A percentile compares a stretch with the other conserved stretches of the same genome.
phyloP scores from a whole-genome alignment of 2,888 invertebrate genomes.

The Drosophila neotestacea region DNA sequence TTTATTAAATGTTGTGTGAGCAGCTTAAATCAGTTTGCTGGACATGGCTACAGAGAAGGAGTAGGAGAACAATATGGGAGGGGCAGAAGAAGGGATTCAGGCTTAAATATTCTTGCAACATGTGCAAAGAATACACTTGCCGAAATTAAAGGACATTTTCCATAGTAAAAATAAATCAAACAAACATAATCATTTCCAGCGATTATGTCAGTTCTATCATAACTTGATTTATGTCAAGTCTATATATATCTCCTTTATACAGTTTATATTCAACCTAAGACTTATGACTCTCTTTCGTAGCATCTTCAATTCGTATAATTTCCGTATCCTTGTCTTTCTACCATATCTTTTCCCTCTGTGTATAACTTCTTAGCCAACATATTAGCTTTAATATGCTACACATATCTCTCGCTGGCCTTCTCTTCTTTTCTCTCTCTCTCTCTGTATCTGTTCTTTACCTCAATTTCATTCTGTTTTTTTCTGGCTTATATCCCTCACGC shows the following conservation, averaged over 20 bases:
- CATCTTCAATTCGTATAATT: too few relatives aligned
- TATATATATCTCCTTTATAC: too few relatives aligned
- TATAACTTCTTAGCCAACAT: constrained; percentile 3
- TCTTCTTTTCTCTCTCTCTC: neutral
- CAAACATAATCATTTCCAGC: too few relatives aligned
- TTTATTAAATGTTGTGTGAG: constrained; percentile 76
- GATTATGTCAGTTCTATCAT: too few relatives aligned
- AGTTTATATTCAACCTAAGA: too few relatives aligned
- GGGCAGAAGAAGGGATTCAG: constrained; percentile 6
- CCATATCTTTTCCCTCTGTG: constrained; percentile 31
- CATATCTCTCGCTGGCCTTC: constrained; percentile 13
- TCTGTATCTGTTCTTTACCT: constrained; percentile 1
- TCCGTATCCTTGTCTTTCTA: neutral
- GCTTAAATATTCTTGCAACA: constrained; percentile 14
- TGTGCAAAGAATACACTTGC: constrained; percentile 25
- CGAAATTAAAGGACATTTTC: constrained; percentile 3
- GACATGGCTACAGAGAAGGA: constrained; percentile 26
- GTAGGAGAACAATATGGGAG: neutral
- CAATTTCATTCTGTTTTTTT: constrained; percentile 26
- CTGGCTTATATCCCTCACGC: constrained; percentile 12
- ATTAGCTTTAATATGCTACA: constrained; percentile 29
- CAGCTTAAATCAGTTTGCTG: constrained; percentile 72
- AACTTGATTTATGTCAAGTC: too few relatives aligned
- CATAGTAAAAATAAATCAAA: neutral
- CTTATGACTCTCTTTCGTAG: neutral